phyloP scores from a whole-genome alignment of 2,888 invertebrate species.

The Harmothoe impar region DNA sequence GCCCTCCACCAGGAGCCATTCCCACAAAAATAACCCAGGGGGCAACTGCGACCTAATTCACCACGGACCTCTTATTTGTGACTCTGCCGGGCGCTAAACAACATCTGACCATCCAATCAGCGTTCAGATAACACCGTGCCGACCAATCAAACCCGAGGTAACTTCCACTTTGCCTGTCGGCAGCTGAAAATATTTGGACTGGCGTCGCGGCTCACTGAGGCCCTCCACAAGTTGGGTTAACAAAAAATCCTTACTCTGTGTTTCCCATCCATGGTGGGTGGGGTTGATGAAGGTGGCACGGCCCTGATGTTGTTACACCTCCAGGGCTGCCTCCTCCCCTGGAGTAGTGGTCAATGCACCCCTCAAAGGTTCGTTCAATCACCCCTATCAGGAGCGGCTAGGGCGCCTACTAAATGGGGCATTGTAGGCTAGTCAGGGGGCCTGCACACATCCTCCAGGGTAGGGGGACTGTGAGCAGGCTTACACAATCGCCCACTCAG shows the following conservation, averaged over 20 bases:
- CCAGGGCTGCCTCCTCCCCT: not conserved
- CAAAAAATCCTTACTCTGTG: constrained; percentile 21
- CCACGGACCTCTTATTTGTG: not conserved
- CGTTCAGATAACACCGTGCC: constrained; percentile 22
- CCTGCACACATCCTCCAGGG: not conserved
- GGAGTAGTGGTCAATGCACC: not conserved
- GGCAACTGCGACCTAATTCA: constrained; percentile 22
- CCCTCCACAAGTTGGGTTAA: not conserved
- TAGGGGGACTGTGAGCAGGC: not conserved
- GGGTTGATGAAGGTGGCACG: not conserved
- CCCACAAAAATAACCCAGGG: not conserved
- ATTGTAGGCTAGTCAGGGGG: not conserved
- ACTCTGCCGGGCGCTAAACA: constrained; percentile 24
- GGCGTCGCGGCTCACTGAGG: not conserved
- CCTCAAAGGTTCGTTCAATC: constrained; percentile 14
- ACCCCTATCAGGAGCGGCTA: not conserved
- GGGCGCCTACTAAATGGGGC: not conserved
- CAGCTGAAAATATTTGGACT: constrained; percentile 19
- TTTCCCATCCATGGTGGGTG: not conserved
- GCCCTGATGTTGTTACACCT: not conserved
- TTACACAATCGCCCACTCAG: not conserved
- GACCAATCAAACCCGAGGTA: constrained; percentile 40
- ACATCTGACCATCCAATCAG: constrained; percentile 57
- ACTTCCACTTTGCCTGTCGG: constrained; percentile 38
- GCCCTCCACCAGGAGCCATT: not conserved